Conservation (phyloP, 92 coral and sea anemone species). For the Pocillopora meandrina region DNA sequence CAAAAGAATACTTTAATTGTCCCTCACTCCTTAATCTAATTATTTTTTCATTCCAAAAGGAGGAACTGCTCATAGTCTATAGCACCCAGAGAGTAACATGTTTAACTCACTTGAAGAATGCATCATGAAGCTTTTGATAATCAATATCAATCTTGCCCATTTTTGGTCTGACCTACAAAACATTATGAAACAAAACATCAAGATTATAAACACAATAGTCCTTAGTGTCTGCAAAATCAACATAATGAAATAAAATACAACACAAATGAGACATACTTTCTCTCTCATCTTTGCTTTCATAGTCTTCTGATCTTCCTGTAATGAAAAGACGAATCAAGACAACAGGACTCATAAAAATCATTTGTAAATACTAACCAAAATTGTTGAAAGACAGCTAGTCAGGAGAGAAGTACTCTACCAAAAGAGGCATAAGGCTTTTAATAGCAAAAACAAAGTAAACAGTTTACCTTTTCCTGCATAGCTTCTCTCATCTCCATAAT, state of each 20-base stretch:
- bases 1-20: no score
- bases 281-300: constrained; percentile 99
- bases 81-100: not conserved
- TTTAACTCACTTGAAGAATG: constrained; percentile 94
- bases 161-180: constrained; percentile 89
- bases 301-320: constrained; percentile 91
- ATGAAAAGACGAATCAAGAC: not conserved
- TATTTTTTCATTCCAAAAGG: not conserved
- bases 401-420: no score
- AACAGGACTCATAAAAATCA: no score
- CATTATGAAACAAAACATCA: not conserved
- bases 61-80: not conserved
- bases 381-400: no score
- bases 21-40: no score
- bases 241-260: not conserved
- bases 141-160: constrained; percentile 99
- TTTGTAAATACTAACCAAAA: no score
- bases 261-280: constrained; percentile 58
- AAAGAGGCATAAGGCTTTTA: no score
- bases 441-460: no score
- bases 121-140: constrained; percentile 98
- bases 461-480: constrained; percentile 89
- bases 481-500: constrained; percentile 99
- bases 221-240: no score
- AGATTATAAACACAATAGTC: no score